phyloP scores from a whole-genome alignment of 2,888 invertebrate species.

The Hipparchia sbordonii region DNA sequence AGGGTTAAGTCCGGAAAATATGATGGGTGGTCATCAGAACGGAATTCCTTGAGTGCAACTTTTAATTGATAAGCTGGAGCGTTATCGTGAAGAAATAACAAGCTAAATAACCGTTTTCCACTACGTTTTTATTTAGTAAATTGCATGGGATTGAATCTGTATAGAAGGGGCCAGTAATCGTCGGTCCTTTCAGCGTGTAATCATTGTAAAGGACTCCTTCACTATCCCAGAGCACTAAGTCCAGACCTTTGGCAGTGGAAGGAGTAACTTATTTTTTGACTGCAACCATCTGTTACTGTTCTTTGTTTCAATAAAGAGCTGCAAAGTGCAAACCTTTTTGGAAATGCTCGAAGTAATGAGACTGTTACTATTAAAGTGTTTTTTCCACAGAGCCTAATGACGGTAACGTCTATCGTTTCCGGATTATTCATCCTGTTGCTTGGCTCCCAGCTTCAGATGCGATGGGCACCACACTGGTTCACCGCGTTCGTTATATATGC shows the following conservation, averaged over 20 bases:
- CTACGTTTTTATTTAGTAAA: background rate
- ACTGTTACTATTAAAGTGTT: background rate
- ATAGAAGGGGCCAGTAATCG: background rate
- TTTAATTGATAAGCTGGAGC: background rate
- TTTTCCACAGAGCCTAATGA: constrained; percentile 54
- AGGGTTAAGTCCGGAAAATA: no score
- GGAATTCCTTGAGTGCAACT: background rate
- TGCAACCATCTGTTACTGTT: no score
- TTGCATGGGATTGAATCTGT: no score
- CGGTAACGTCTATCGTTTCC: constrained; percentile 52
- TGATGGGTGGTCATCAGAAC: background rate
- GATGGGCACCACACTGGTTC: constrained; percentile 64
- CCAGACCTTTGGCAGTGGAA: background rate
- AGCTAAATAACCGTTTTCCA: background rate
- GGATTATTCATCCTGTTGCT: constrained; percentile 57
- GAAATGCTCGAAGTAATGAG: background rate
- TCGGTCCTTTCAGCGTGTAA: background rate
- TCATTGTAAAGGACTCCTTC: background rate
- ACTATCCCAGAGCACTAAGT: background rate
- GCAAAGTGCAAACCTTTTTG: no score
- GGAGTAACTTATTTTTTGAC: background rate
- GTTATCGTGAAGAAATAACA: background rate
- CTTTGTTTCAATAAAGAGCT: no score
- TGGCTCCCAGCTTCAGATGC: constrained; percentile 57
- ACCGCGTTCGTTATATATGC: constrained; percentile 61